Evolutionary conservation across 92 coral and sea anemone species (phyloP), one percentile per base, ranked within the genome.

Genomic region (Bergia puertoricense): DNA sequence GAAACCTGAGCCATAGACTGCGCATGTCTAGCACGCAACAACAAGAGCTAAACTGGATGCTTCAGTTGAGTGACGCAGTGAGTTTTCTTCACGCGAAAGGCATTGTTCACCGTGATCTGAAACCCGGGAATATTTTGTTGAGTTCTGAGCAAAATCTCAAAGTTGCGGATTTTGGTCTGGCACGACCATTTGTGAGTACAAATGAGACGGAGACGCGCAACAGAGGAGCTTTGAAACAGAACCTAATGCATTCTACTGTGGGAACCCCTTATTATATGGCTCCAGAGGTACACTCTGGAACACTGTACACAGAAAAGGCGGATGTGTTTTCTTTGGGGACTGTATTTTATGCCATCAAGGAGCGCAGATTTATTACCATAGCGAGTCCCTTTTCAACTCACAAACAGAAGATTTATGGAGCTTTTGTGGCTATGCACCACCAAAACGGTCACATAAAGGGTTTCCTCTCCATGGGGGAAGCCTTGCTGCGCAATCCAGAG

Each of bases 81-180:
- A 48, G 83, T 51, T 51, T 50, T 79, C 83, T 79, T 42, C 83
- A 79, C 20, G 69, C 67, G 41, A 37, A 56, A 5, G 68, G 68
- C 6, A 51, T 79, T 20, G 83, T 79, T 2, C 83, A 79, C 36
- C 66, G 83, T 11, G 83, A 79, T 54, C 22, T 79, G 22, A 79
- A 79, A 23, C 83, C 83, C 23, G 83, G 51, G 45, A 79, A 96
- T 62, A 88, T 96, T 43, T 79, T 96, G 42, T 84, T 96, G 76
- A 85, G 88, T 43, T 23, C 44, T 13, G 86, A 62, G 6, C 91
- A 96, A 39, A 88, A 94, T 45, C 79, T 94, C n/a, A 96, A 96
- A 85, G 51, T 96, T 48, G 96, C 94, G 40, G 98, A 96, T 80
- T 94, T 96, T 80, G 98, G 98, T 16, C 79, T 96, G 74, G 93